These are phyloP conservation scores for Euphysa ruthae DNA, from an alignment of 30 jellyfish, hydroid and myxozoan genomes.

Conservation along the genomic window DNA sequence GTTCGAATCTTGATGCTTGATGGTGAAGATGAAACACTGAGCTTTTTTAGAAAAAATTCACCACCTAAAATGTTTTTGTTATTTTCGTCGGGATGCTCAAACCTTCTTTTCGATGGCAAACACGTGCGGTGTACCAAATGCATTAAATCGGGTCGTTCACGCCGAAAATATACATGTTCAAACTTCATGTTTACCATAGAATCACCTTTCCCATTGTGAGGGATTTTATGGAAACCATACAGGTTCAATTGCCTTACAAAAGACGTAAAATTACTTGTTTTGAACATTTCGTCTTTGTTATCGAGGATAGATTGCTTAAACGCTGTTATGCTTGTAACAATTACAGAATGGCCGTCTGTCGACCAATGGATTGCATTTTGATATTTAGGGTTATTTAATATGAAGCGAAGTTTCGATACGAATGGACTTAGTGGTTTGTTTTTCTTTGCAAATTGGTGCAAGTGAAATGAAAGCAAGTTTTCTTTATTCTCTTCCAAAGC, in stretches of 20 bases:
- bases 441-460: slow-evolving; percentile 55
- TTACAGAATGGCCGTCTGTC: slow-evolving; percentile 76
- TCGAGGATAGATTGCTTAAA: slow-evolving; percentile 78
- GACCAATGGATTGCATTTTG: slow-evolving; percentile 95
- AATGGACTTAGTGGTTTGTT: slow-evolving; percentile 92
- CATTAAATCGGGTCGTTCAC: slow-evolving; percentile 92
- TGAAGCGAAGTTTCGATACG: slow-evolving; percentile 82
- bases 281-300: slow-evolving; percentile 96
- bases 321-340: slow-evolving; percentile 65
- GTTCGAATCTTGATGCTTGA: slow-evolving; percentile 3
- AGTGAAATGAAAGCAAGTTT: slow-evolving; percentile 28
- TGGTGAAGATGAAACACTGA: slow-evolving; percentile 31
- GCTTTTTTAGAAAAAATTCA: slow-evolving; percentile 31
- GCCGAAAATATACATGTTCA: slow-evolving; percentile 88
- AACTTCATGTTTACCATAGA: slow-evolving; percentile 91
- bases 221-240: slow-evolving; percentile 84
- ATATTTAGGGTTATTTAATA: slow-evolving; percentile 65
- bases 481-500: slow-evolving; percentile 14
- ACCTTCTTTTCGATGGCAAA: slow-evolving; percentile 23
- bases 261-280: slow-evolving; percentile 90
- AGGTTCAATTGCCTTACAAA: slow-evolving; percentile 90
- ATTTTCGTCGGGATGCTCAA: slow-evolving; percentile 5
- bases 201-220: slow-evolving; percentile 65
- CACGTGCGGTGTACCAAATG: slow-evolving; percentile 95
- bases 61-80: slow-evolving; percentile 25